phyloP scores from a whole-genome alignment of 2,113 vertebrate species.

The Fregata magnificens region DNA sequence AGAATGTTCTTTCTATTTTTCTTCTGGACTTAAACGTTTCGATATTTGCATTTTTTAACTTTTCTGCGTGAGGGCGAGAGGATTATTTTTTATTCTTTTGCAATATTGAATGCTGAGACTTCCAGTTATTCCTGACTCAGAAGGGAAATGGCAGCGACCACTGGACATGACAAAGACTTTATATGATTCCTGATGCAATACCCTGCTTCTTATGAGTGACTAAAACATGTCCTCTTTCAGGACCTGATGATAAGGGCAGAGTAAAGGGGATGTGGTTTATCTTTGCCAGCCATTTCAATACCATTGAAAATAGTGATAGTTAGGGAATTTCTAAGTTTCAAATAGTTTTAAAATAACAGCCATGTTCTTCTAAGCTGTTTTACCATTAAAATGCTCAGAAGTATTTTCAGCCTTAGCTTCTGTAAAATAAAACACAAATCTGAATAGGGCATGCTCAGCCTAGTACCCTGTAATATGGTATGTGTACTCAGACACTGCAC shows the following conservation, averaged over 20 bases:
- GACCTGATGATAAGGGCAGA: not conserved
- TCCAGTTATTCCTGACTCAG: not conserved
- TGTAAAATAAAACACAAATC: not conserved
- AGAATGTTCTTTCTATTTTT: not conserved
- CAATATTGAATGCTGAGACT: not conserved
- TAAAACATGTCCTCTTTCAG: not conserved
- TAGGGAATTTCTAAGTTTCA: not conserved
- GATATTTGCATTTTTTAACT: not conserved
- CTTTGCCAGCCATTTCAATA: not conserved
- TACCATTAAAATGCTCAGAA: not conserved
- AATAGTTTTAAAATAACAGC: not conserved
- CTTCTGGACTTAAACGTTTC: not conserved
- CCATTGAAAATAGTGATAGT: not conserved
- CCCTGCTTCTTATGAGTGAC: not conserved
- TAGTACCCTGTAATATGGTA: not conserved
- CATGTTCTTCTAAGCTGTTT: not conserved
- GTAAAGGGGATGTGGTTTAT: not conserved
- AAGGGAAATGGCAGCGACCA: not conserved
- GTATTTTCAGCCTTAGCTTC: not conserved
- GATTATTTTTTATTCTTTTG: not conserved
- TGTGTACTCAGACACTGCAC: constrained; percentile 26
- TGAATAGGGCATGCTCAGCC: not conserved
- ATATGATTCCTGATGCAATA: not conserved
- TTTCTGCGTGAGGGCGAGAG: not conserved
- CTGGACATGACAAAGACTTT: not conserved